A percentile compares a stretch with the other conserved stretches of the same genome.
Conservation (phyloP, 2,113 vertebrate genomes). For the Okapia johnstoni region DNA sequence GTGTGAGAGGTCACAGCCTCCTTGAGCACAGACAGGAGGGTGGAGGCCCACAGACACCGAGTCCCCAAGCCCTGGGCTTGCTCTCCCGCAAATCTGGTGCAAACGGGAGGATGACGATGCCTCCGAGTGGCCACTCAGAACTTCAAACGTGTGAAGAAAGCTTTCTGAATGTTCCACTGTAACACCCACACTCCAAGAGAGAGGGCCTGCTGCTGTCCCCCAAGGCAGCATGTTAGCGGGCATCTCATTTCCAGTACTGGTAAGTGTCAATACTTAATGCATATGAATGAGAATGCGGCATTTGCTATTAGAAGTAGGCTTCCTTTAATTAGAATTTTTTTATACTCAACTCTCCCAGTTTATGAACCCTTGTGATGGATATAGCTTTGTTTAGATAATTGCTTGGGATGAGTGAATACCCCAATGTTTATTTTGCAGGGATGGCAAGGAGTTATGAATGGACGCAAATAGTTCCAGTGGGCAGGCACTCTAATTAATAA, state of each 20-base stretch:
- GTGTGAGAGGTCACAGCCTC: neutral
- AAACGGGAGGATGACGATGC: accelerated
- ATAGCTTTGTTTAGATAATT: constrained; percentile 57
- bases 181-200: neutral
- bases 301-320: constrained; percentile 21
- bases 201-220: neutral
- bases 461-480: constrained; percentile 37
- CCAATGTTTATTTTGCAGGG: constrained; percentile 62
- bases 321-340: constrained; percentile 59
- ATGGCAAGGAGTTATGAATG: constrained; percentile 62
- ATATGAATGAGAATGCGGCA: neutral
- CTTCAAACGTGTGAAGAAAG: neutral
- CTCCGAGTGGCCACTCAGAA: neutral
- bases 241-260: neutral
- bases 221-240: neutral
- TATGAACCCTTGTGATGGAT: constrained; percentile 56
- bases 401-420: constrained; percentile 43
- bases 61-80: accelerated
- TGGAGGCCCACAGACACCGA: too few relatives aligned
- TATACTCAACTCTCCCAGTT: constrained; percentile 5
- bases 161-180: accelerated
- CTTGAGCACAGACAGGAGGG: accelerated
- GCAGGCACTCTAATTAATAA: constrained; percentile 56
- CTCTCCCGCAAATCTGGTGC: too few relatives aligned
- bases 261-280: neutral